Evolutionary conservation across 1,140 invertebrate genomes (phyloP), one percentile per base, ranked within the genome.

Genomic region (Linepithema humile): DNA sequence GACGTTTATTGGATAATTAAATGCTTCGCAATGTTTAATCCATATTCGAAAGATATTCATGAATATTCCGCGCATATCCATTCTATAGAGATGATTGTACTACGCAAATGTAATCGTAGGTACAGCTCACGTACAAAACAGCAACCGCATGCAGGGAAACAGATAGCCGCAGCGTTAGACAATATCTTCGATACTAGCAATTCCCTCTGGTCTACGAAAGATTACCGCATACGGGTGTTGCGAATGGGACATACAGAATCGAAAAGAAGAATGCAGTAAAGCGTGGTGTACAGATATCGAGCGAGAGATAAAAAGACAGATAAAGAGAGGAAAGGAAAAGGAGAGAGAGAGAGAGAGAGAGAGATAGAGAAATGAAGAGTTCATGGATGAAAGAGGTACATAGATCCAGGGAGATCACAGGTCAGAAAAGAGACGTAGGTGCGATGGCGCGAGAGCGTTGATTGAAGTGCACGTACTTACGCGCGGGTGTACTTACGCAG

Each of bases 401-500:
- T 9, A 55, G 83, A 83, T 78, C 85, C 82, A 55, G 59, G 78
- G 85, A 93, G 91, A 93, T 92, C 90, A 91, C 88, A 92, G 89
- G 89, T 88, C 75, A 89, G 62, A 83, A 91, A 92, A 87, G 88
- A 78, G 82, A 88, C 57, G 88, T 87, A 93, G 90, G 90, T 88
- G 91, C 88, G 91, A 92, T 92, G 90, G 89, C 82, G 92, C 87
- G 88, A 92, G 90, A 90, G 87, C 84, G 91, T 93, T 94, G 93
- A 94, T 94, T 94, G 91, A 94, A 94, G 92, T 93, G 92, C 93
- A 92, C 83, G 85, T 92, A 92, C 92, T 92, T 93, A 93, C 85
- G 87, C 90, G 85, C 74, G 82, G 85, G 89, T 9, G 35, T 92
- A 90, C 84, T 91, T 92, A 91, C 90, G 92, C 89, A 84, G 88